phyloP scores from a whole-genome alignment of 2,113 vertebrate species.

The Leptosomus discolor region DNA sequence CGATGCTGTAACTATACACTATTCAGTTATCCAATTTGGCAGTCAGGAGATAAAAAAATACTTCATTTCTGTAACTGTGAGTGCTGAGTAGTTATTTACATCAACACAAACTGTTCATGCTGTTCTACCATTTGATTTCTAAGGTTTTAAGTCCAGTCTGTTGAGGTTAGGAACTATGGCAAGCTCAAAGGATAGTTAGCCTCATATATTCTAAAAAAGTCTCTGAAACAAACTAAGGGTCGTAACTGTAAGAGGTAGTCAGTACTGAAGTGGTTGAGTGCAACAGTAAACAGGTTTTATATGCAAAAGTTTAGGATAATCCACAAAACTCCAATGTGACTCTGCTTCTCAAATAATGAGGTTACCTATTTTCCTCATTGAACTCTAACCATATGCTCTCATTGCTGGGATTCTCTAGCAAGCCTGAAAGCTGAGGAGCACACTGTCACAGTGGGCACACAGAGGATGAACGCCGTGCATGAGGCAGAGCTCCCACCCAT shows the following conservation, averaged over 20 bases:
- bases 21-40: background rate
- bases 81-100: background rate
- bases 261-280: background rate
- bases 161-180: background rate
- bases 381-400: background rate
- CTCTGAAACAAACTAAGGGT: background rate
- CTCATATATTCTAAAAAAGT: background rate
- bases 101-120: background rate
- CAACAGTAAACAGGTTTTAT: background rate
- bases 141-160: background rate
- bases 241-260: background rate
- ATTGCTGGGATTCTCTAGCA: background rate
- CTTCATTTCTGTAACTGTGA: background rate
- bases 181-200: background rate
- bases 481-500: background rate
- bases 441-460: rapidly evolving
- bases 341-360: background rate
- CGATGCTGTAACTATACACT: background rate
- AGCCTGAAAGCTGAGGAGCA: background rate
- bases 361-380: background rate
- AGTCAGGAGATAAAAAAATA: background rate
- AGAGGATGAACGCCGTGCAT: background rate
- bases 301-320: background rate
- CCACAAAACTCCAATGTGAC: background rate
- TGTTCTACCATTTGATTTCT: background rate